phyloP scores from a whole-genome alignment of 2,888 invertebrate genomes.

The Cerceris ruficornis region DNA sequence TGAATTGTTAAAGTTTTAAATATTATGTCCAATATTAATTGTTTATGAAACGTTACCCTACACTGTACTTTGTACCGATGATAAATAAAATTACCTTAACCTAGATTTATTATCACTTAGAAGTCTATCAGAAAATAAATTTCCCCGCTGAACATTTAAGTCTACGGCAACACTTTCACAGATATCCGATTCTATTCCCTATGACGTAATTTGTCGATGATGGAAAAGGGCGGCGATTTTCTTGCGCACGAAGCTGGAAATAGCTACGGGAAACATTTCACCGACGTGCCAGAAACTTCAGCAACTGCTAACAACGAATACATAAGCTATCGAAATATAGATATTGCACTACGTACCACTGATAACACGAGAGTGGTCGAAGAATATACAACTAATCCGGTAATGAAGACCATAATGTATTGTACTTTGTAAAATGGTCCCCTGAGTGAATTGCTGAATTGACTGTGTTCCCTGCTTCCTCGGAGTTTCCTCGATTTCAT shows the following conservation, averaged over 20 bases:
- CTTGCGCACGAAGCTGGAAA: constrained; percentile 6
- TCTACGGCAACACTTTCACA: neutral
- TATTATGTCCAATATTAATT: no score
- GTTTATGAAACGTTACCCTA: no score
- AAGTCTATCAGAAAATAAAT: no score
- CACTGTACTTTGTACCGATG: no score
- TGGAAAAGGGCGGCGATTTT: neutral
- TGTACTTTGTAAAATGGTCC: neutral
- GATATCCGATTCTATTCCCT: neutral
- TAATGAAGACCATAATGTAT: neutral
- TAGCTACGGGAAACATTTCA: neutral
- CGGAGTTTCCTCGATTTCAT: neutral
- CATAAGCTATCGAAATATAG: neutral
- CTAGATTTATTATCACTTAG: no score
- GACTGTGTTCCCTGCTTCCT: neutral
- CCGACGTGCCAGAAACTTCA: neutral
- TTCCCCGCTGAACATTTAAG: neutral
- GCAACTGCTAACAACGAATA: neutral
- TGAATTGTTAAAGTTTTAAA: no score
- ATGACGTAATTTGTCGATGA: neutral
- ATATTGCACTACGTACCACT: neutral
- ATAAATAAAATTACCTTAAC: no score
- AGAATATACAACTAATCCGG: neutral
- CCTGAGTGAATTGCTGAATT: neutral
- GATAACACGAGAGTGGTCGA: no score